phyloP scores from a whole-genome alignment of 2,797 vertebrate species.

The Cyprinella venusta region DNA sequence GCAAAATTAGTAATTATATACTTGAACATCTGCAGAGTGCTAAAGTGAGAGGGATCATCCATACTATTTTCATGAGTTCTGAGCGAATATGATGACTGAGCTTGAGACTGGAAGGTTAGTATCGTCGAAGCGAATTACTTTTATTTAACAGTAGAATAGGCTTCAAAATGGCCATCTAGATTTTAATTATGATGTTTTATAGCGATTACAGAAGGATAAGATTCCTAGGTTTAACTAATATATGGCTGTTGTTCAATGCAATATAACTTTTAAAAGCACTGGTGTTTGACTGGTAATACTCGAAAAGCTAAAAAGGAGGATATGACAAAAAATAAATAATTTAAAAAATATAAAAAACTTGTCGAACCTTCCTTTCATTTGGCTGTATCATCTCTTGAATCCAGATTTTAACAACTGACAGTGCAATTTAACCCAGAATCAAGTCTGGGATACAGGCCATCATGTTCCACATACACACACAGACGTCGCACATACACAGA shows the following conservation, averaged over 20 bases:
- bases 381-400: conserved; percentile 6
- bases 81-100: not conserved
- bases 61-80: not conserved
- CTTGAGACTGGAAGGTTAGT: not conserved
- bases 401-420: conserved; percentile 26
- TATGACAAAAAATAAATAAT: conserved; percentile 56
- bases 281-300: not conserved
- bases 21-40: not conserved
- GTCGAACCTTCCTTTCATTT: conserved; percentile 23
- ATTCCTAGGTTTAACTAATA: conserved; percentile 1
- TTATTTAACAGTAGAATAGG: not conserved
- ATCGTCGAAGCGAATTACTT: too few relatives aligned
- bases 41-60: conserved; percentile 11
- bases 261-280: conserved; percentile 23
- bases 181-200: not conserved
- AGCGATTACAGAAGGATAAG: not conserved
- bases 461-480: not conserved
- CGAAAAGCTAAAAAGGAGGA: conserved; percentile 39
- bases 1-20: conserved; percentile 1
- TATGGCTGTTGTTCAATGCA: not conserved
- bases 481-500: conserved; percentile 26
- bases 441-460: conserved; percentile 23
- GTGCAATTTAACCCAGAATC: conserved; percentile 35
- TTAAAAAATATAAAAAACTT: conserved; percentile 46
- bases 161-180: conserved; percentile 9